Conservation (phyloP, 2,888 invertebrate genomes). For the Campoplex capitator region DNA sequence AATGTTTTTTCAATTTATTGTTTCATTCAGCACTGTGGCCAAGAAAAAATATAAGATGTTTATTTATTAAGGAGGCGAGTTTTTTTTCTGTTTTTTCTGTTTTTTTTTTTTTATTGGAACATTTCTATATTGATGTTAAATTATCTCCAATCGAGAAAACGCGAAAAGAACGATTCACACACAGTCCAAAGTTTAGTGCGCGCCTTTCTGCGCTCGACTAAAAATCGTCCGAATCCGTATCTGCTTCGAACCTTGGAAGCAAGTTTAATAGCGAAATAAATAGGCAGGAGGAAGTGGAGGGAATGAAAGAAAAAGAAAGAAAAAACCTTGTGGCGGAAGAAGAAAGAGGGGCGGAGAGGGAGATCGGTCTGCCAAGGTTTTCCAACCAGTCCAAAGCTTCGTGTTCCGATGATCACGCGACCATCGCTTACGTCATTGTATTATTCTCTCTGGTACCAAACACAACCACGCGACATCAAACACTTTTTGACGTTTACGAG, state of each 20-base stretch:
- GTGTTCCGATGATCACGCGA: constrained; percentile 66
- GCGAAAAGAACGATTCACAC: constrained; percentile 1
- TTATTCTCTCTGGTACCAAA: constrained; percentile 46
- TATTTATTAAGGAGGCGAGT: not conserved
- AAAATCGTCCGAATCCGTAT: constrained; percentile 41
- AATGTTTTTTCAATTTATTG: not conserved
- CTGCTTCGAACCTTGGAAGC: constrained; percentile 56
- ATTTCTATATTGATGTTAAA: not conserved
- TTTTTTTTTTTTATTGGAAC: not conserved
- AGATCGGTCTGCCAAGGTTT: constrained; percentile 62
- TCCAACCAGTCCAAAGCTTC: constrained; percentile 63
- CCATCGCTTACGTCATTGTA: constrained; percentile 66
- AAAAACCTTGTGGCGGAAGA: constrained; percentile 39
- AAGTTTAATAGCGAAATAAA: constrained; percentile 65
- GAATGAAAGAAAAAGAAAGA: constrained; percentile 24
- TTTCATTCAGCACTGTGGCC: not conserved
- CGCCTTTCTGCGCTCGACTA: constrained; percentile 62
- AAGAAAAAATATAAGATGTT: not conserved
- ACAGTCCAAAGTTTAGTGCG: constrained; percentile 63
- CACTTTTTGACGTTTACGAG: constrained; percentile 59
- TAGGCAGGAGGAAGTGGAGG: constrained; percentile 25
- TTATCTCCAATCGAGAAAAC: constrained; percentile 19
- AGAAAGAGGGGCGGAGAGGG: constrained; percentile 31
- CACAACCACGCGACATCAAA: constrained; percentile 48
- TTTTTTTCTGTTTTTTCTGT: too few species aligned